Evolutionary conservation across 2,113 vertebrate species (phyloP).

Genomic region (Aythya baeri): DNA sequence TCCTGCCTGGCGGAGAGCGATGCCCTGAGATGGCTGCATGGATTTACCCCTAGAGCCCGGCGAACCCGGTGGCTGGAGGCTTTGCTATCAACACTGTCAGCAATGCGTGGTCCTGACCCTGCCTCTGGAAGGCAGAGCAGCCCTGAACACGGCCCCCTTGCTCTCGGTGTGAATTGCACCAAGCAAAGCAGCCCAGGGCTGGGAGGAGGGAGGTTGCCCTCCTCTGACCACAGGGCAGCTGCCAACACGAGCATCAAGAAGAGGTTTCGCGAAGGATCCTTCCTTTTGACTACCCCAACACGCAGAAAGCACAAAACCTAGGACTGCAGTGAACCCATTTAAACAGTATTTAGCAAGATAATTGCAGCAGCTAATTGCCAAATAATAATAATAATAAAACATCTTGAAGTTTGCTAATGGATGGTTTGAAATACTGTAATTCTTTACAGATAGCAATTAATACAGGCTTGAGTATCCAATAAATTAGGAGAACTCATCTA

Average conservation of each 20-base stretch:
- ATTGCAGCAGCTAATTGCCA: slow-evolving; percentile 65
- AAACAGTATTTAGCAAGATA: slow-evolving; percentile 31
- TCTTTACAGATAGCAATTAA: slow-evolving; percentile 62
- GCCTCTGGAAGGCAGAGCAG: background rate
- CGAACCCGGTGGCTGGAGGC: background rate
- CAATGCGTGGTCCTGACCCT: too few species aligned
- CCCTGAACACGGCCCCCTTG: background rate
- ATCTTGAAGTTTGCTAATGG: slow-evolving; percentile 61
- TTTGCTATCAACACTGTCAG: background rate
- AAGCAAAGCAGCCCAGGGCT: background rate
- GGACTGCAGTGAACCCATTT: background rate
- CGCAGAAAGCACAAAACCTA: background rate
- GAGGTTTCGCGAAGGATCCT: background rate
- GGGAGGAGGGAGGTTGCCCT: background rate
- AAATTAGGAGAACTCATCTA: slow-evolving; percentile 21
- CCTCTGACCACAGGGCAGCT: background rate
- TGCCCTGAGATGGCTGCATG: background rate
- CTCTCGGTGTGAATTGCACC: accelerated
- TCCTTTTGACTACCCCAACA: background rate
- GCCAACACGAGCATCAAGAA: background rate
- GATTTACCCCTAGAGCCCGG: background rate
- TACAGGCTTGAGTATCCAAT: slow-evolving; percentile 21
- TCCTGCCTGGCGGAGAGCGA: background rate
- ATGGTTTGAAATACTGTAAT: slow-evolving; percentile 52
- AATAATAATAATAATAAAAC: slow-evolving; percentile 64